These are phyloP conservation scores for Noctua janthina DNA, from an alignment of 2,888 invertebrate species.

Conservation along the genomic window DNA sequence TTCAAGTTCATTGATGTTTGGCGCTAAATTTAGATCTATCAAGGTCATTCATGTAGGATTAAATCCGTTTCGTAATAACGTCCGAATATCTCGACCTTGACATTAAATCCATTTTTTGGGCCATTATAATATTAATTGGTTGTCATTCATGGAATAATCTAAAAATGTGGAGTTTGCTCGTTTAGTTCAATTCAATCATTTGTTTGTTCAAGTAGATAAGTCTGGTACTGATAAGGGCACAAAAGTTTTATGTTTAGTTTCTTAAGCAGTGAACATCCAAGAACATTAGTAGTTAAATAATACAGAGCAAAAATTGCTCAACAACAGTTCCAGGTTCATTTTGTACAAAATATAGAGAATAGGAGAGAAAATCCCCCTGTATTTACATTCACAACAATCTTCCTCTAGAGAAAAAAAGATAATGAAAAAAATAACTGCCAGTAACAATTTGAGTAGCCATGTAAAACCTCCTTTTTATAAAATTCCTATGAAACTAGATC, in stretches of 20 bases:
- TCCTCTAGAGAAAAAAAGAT: background rate
- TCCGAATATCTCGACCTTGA: conserved; percentile 67
- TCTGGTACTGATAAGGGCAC: background rate
- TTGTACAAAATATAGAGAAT: background rate
- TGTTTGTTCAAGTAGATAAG: background rate
- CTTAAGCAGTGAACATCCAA: background rate
- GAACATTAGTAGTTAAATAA: background rate
- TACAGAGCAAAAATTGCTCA: background rate
- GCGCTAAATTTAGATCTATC: conserved; percentile 55
- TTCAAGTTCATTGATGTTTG: conserved; percentile 69
- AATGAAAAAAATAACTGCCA: background rate
- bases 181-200: conserved; percentile 3
- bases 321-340: background rate
- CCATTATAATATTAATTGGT: background rate
- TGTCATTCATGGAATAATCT: background rate
- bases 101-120: background rate
- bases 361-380: background rate
- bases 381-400: background rate
- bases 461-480: background rate
- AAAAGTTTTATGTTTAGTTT: background rate
- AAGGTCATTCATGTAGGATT: conserved; percentile 58
- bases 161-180: background rate
- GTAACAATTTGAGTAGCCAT: background rate
- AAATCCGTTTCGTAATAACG: conserved; percentile 21
- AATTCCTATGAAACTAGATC: background rate